Evolutionary conservation across 2,888 invertebrate genomes (phyloP).

Genomic region (Morpho deidamia): DNA sequence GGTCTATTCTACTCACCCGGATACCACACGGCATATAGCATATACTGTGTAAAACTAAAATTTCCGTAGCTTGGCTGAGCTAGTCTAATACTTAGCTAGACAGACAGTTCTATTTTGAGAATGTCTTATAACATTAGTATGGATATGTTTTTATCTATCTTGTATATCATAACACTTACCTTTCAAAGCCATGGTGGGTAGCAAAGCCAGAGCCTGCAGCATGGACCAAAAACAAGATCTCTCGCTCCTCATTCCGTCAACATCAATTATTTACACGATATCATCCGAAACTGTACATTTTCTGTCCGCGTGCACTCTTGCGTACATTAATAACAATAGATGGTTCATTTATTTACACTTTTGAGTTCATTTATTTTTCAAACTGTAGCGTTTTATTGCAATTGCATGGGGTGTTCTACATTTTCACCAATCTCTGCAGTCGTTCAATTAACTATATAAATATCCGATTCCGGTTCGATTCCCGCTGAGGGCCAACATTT

Average conservation of each 20-base stretch:
- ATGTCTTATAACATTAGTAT: not conserved
- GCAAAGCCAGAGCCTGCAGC: constrained; percentile 61
- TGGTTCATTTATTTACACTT: constrained; percentile 21
- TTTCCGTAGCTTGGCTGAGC: too few relatives aligned
- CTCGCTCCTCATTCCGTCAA: constrained; percentile 61
- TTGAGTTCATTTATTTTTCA: constrained; percentile 25
- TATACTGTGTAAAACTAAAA: too few relatives aligned
- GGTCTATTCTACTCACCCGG: too few relatives aligned
- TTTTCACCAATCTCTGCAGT: too few relatives aligned
- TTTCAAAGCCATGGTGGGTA: constrained; percentile 68
- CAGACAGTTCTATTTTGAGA: too few relatives aligned
- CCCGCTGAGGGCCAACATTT: too few relatives aligned
- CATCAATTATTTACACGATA: constrained; percentile 37
- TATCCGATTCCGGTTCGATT: too few relatives aligned
- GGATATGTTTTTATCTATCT: not conserved
- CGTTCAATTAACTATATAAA: too few relatives aligned
- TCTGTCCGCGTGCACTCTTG: constrained; percentile 27
- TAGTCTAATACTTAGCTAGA: too few relatives aligned
- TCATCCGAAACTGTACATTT: constrained; percentile 53
- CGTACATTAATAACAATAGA: constrained; percentile 29
- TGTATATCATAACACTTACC: constrained; percentile 37
- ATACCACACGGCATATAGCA: too few relatives aligned
- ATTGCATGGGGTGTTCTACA: too few relatives aligned
- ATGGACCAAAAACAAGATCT: constrained; percentile 63
- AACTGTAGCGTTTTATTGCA: too few relatives aligned